Evolutionary conservation across 2,888 invertebrate species (phyloP).

Genomic region (Scaptodrosophila latifasciaeformis): DNA sequence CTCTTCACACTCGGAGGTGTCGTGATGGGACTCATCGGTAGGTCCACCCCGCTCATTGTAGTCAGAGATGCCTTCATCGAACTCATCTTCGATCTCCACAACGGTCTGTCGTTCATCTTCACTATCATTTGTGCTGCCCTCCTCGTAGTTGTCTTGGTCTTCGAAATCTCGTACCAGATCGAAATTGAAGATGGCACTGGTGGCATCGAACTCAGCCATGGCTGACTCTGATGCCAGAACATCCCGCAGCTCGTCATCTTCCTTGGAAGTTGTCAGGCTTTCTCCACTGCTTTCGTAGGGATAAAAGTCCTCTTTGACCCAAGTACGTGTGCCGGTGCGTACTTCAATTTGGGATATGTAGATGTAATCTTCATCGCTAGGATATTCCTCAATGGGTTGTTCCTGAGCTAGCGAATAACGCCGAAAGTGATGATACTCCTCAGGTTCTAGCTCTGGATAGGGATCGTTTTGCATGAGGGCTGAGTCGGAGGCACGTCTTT

Average conservation of each 20-base stretch:
- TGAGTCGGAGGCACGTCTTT: slow-evolving; percentile 72
- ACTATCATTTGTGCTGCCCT: slow-evolving; percentile 63
- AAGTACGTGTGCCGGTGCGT: slow-evolving; percentile 64
- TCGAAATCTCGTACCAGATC: slow-evolving; percentile 38
- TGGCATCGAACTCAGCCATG: slow-evolving; percentile 54
- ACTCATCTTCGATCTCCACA: slow-evolving; percentile 72
- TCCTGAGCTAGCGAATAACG: slow-evolving; percentile 72
- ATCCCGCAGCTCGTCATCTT: slow-evolving; percentile 43
- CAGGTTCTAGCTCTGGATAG: slow-evolving; percentile 63
- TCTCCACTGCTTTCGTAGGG: slow-evolving; percentile 29
- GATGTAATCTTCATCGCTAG: slow-evolving; percentile 65
- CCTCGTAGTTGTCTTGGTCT: slow-evolving; percentile 43
- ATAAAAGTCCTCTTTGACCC: slow-evolving; percentile 66
- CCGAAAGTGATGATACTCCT: slow-evolving; percentile 74
- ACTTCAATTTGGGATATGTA: slow-evolving; percentile 70
- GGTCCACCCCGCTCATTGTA: slow-evolving; percentile 70
- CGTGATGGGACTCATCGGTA: slow-evolving; percentile 73
- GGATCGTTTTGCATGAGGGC: slow-evolving; percentile 58
- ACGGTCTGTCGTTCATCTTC: slow-evolving; percentile 74
- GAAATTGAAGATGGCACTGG: slow-evolving; percentile 49
- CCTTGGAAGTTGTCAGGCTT: too few species aligned
- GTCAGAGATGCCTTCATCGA: slow-evolving; percentile 73
- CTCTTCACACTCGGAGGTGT: slow-evolving; percentile 73
- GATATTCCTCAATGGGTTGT: slow-evolving; percentile 70
- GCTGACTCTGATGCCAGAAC: slow-evolving; percentile 57